Conservation (phyloP, 2,113 vertebrate species). For the Notothenia rossii region DNA sequence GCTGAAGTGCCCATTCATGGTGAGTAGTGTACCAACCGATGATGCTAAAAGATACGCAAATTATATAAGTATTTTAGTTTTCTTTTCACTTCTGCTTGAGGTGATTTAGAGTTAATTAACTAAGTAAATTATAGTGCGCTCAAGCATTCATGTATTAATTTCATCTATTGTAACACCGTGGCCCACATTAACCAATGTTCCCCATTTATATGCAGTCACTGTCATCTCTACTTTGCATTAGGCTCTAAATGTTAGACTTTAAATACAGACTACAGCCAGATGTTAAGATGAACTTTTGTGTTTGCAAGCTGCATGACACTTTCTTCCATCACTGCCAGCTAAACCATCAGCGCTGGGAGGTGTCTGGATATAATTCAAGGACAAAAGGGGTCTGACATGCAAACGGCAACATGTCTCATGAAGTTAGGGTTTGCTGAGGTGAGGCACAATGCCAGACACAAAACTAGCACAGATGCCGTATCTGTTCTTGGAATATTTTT, state of each 20-base stretch:
- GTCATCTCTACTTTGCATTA: slow-evolving; percentile 23
- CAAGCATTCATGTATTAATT: not conserved
- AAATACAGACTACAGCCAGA: slow-evolving; percentile 6
- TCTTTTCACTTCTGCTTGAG: not conserved
- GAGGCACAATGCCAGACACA: slow-evolving; percentile 1
- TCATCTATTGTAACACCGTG: not conserved
- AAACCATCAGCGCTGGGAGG: slow-evolving; percentile 12
- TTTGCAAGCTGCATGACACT: slow-evolving; percentile 16
- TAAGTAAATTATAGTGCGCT: not conserved
- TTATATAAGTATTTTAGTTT: not conserved
- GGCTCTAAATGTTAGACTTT: slow-evolving; percentile 17
- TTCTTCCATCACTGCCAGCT: not conserved
- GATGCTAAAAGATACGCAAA: not conserved
- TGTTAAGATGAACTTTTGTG: slow-evolving; percentile 32
- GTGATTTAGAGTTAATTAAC: not conserved
- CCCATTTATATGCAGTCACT: slow-evolving; percentile 7
- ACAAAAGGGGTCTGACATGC: slow-evolving; percentile 23
- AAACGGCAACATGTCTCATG: slow-evolving; percentile 7
- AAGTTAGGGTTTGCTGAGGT: slow-evolving; percentile 8
- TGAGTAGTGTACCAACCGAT: not conserved
- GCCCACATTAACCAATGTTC: not conserved
- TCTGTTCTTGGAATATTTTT: not conserved
- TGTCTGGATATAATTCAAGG: slow-evolving; percentile 8
- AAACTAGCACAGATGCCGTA: not conserved
- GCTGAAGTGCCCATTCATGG: not conserved